Base-by-base conservation (phyloP, 1,140 invertebrate species). In the Mamestra configurata region DNA sequence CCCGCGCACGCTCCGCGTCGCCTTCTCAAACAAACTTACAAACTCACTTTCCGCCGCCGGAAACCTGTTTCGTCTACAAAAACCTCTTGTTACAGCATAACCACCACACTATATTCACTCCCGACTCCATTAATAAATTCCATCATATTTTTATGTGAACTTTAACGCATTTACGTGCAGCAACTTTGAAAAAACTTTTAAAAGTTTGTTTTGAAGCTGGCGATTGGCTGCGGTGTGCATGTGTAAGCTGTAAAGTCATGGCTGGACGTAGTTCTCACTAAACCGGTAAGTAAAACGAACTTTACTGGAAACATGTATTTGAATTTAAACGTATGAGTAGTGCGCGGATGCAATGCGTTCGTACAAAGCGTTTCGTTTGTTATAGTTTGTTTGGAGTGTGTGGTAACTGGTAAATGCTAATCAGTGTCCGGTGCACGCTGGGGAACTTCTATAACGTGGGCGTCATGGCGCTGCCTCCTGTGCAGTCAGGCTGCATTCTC, bases 211-310 rank as follows among this genome's bases (percentile, higher is more conserved):
- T 85, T 79, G 80, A 82, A 87, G 84, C 79, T 81, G 76, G 70
- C 80, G 68, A 35, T 64, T 80, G 61, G 49, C 79, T 79, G 73
- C 78, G 64, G 85, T 89, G 86, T 88, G 86, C 85, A 83, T 86
- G 84, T 85, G 83, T 87, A 77, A 88, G 88, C 88, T 91, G 76
- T 82, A 82, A 83, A 85, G 86, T 88, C 83, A 91, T 91, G 91
- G 83, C 89, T 87, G 86, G 83, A 84, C 89, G 82, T 87, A 89
- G 88, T 88, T 87, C 87, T 87, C 86, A 81, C 82, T 92, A 90
- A 94, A 94, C 92, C 89, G 92, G 92, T 94, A 92, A 93, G 92
- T 92, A 83, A 90, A 91, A 90, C 85, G 86, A 83, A 89, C 83
- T 86, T 90, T 86, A 90, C 87, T 90, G 89, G 87, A 90, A 85